Evolutionary conservation across 2,113 vertebrate species (phyloP).

Genomic region (Camelus dromedarius): DNA sequence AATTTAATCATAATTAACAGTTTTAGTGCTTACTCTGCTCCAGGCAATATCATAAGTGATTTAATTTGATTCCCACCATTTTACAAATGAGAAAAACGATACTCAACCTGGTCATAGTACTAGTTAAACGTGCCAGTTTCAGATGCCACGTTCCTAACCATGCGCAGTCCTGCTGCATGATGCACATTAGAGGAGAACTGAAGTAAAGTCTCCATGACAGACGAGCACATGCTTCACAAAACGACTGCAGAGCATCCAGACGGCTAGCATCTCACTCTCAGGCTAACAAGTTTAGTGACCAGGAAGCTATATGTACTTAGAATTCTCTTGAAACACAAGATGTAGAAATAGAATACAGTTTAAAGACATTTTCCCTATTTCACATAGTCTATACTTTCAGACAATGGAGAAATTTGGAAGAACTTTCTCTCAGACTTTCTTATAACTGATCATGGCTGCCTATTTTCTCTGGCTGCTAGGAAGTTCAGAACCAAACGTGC

Average conservation of each 20-base stretch:
- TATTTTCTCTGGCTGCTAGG: not conserved
- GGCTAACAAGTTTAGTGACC: not conserved
- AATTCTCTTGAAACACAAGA: not conserved
- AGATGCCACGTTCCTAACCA: not conserved
- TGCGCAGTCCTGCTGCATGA: too few relatives aligned
- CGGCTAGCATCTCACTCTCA: not conserved
- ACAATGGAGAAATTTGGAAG: conserved; percentile 8
- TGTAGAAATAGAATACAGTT: not conserved
- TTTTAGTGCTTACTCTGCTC: not conserved
- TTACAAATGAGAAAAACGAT: not conserved
- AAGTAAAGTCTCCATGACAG: not conserved
- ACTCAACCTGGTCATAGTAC: not conserved
- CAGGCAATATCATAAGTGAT: not conserved
- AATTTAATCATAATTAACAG: not conserved
- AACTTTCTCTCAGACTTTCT: not conserved
- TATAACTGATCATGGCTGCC: not conserved
- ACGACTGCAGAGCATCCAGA: not conserved
- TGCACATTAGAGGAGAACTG: not conserved
- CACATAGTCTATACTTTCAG: not conserved
- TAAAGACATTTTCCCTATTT: not conserved
- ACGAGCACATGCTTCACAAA: not conserved
- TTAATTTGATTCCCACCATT: not conserved
- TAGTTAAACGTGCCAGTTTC: rapidly evolving
- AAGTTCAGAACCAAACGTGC: not conserved
- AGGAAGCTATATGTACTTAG: not conserved